Base-by-base conservation (phyloP, 2,888 invertebrate genomes). In the Meganola albula region DNA sequence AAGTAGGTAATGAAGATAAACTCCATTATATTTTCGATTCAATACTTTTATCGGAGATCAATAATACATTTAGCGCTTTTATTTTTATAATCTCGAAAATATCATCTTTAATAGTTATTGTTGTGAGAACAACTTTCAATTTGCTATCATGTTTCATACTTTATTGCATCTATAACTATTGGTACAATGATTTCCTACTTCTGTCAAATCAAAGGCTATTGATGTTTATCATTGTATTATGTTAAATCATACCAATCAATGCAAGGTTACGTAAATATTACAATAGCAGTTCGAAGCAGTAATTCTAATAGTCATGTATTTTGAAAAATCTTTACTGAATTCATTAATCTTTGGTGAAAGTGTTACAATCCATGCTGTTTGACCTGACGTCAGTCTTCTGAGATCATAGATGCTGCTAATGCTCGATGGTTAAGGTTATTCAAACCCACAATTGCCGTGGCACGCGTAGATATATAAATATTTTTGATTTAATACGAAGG, bases 331-430 rank as follows among this genome's bases (percentile, higher is more conserved):
- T 39, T 30, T 38, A 41, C 37, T 48, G 14, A 37, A 50, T 52
- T 36, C 37, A 53, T 61, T 47, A 52, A 53, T 61, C 58, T 47
- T 46, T 32, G 52, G 62, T 54, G 65, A 66, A 66, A 66, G 66
- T 53, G 42, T 37, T 46, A 37, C 14, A 44, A 48, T 44, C 39
- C 39, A 35, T 38, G 42, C 43, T 46, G 42, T 52, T 37, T 48
- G 27, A 16, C 6, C 16, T 16, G n/a, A n/a, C n/a, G 39, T 44
- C 39, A 37, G 37, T 49, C 53, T 36, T 45, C 39, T 41, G 40
- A 44, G 44, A 39, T 42, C 30, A 51, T 47, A 39, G n/a, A n/a
- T n/a, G n/a, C n/a, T n/a, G n/a, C n/a, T n/a, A n/a, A n/a, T n/a
- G n/a, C n/a, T n/a, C n/a, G n/a, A n/a, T n/a, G 10, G 29, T 23